Base-by-base conservation (phyloP, 2,797 vertebrate species). In the Eulemur coronatus region DNA sequence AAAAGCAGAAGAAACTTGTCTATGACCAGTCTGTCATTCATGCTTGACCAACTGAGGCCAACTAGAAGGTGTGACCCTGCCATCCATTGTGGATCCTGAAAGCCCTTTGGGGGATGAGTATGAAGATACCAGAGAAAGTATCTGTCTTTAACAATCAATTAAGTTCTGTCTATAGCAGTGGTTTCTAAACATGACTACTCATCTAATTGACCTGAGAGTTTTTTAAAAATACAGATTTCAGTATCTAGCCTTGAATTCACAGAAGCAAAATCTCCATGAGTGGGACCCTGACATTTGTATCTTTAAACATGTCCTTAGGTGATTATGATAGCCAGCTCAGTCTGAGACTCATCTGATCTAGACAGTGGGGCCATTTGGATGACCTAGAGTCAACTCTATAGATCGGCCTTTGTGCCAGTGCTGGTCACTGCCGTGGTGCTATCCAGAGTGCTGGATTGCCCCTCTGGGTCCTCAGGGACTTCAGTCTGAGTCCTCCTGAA, bases 151-250 rank as follows among this genome's bases (percentile, higher is more conserved):
- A 89, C 26, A 73, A 28, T 41, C 87, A 95, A 11, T 73, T 81
- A 79, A 76, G 22, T 75, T 82, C 33, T 82, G 4, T 85, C 52
- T 70, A 52, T 30, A 85, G 78, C 72, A 48, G 9, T 52, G 28
- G 67, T 90, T 96, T 96, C 67, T 86, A 80, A 86, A 86, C 38
- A 80, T 67, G 84, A 17, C 48, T 48, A 11, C 48, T 92, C 72
- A 81, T 70, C 65, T 75, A 57, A 86, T 55, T 35, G 76, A 57
- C n/a, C 38, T 89, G 61, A 52, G 28, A 59, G 38, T 38, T 92
- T 94, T 79, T 65, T 48, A 86, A 90, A 97, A 90, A 86, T 61
- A 90, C 3, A 35, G 35, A 73, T 94, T 75, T 46, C 35, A 61
- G 5, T 81, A 59, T 76, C 52, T 81, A 70, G 38, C 14, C 72